These are phyloP conservation scores for Druceiella hillmani DNA, from an alignment of 2,888 invertebrate genomes.

Conservation along the genomic window DNA sequence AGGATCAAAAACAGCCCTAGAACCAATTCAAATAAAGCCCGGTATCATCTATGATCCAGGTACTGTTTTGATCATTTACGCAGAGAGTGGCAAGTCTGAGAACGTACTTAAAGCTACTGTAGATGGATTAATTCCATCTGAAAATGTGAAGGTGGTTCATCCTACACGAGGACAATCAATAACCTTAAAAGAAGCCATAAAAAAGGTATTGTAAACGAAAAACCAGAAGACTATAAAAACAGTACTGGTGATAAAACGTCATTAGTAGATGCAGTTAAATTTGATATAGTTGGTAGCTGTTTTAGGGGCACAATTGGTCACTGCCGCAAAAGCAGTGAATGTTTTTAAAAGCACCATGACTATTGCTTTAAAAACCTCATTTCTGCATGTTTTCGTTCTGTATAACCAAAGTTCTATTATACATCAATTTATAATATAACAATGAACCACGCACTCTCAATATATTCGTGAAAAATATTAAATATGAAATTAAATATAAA, in stretches of 20 bases:
- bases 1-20: slow-evolving; percentile 49
- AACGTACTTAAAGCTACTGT: slow-evolving; percentile 72
- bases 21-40: slow-evolving; percentile 67
- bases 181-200: slow-evolving; percentile 69
- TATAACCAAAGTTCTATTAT: too few relatives aligned
- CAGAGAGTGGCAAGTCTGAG: slow-evolving; percentile 63
- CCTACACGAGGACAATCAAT: slow-evolving; percentile 62
- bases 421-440: too few relatives aligned
- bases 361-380: slow-evolving; percentile 75
- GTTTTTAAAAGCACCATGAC: slow-evolving; percentile 60
- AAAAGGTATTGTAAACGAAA: slow-evolving; percentile 67
- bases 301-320: slow-evolving; percentile 68
- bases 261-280: slow-evolving; percentile 68
- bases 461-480: too few relatives aligned
- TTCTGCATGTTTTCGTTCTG: too few relatives aligned
- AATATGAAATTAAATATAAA: too few relatives aligned
- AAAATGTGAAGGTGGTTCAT: slow-evolving; percentile 64
- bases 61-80: slow-evolving; percentile 67
- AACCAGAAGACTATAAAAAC: slow-evolving; percentile 64
- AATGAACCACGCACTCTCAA: too few relatives aligned
- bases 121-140: slow-evolving; percentile 64
- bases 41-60: slow-evolving; percentile 76
- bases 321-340: slow-evolving; percentile 63
- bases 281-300: slow-evolving; percentile 74
- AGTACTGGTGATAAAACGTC: slow-evolving; percentile 60